Evolutionary conservation across 2,888 invertebrate genomes (phyloP).

Genomic region (Drosophila mercatorum): DNA sequence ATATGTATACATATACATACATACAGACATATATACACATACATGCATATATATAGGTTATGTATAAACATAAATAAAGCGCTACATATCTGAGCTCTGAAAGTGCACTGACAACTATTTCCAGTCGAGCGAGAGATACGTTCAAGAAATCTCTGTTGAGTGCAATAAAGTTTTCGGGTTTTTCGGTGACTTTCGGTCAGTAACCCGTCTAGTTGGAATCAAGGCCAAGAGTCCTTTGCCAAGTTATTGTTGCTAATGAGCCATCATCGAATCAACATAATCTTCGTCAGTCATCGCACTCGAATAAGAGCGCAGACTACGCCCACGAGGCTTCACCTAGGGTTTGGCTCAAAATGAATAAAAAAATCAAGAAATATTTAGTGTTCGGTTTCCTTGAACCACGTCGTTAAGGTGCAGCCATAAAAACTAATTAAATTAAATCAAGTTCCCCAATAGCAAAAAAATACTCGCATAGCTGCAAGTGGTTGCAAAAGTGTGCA

Average conservation of each 20-base stretch:
- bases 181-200: conserved; percentile 47
- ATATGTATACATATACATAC: conserved; percentile 27
- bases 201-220: conserved; percentile 52
- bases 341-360: conserved; percentile 44
- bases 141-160: conserved; percentile 21
- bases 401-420: conserved; percentile 49
- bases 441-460: conserved; percentile 66
- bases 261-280: conserved; percentile 17
- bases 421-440: conserved; percentile 73
- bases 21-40: conserved; percentile 5
- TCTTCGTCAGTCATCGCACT: conserved; percentile 33
- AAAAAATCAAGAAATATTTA: conserved; percentile 19
- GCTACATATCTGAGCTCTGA: conserved; percentile 70
- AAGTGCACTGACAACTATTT: conserved; percentile 78
- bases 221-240: conserved; percentile 61
- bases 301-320: conserved; percentile 23
- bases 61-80: conserved; percentile 64
- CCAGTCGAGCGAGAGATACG: conserved; percentile 39
- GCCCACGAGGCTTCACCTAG: conserved; percentile 48
- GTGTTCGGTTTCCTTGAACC: conserved; percentile 69
- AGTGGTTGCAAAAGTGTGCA: conserved; percentile 58
- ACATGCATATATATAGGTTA: conserved; percentile 9
- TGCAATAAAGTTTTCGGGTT: conserved; percentile 13
- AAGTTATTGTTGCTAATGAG: conserved; percentile 65
- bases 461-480: conserved; percentile 37